phyloP scores from a whole-genome alignment of 2,888 invertebrate genomes.

The Agrochola litura region DNA sequence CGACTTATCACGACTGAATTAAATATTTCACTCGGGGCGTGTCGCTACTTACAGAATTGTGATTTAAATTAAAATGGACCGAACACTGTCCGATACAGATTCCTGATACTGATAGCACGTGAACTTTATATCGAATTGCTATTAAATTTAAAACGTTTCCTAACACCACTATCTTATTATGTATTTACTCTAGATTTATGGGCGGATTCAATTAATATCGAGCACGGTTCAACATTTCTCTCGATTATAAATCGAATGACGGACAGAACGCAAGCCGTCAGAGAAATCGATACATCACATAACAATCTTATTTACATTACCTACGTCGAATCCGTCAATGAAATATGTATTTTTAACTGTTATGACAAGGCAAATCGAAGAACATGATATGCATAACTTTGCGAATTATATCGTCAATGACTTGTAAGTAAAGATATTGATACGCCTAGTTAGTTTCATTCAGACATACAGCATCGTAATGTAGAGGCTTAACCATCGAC shows the following conservation, averaged over 20 bases:
- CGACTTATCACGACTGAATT: constrained; percentile 81
- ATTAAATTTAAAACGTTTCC: constrained; percentile 52
- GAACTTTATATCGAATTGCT: constrained; percentile 67
- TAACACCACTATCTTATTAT: constrained; percentile 54
- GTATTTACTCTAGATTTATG: constrained; percentile 47
- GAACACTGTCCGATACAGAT: constrained; percentile 64
- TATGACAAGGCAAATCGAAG: constrained; percentile 22
- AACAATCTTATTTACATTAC: constrained; percentile 35
- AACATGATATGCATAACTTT: constrained; percentile 40
- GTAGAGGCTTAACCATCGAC: neutral
- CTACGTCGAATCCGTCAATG: constrained; percentile 9
- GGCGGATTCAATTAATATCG: constrained; percentile 44
- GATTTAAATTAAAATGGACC: constrained; percentile 63
- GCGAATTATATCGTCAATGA: constrained; percentile 35
- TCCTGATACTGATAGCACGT: constrained; percentile 63
- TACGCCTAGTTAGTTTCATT: constrained; percentile 26
- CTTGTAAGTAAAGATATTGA: constrained; percentile 22
- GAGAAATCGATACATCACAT: constrained; percentile 55
- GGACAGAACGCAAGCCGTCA: constrained; percentile 18
- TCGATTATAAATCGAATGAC: constrained; percentile 37
- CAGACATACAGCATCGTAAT: neutral
- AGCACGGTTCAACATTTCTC: constrained; percentile 42
- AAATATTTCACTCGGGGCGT: constrained; percentile 74
- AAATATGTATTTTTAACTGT: constrained; percentile 44
- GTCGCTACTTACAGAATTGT: constrained; percentile 62